Evolutionary conservation across 2,113 vertebrate species (phyloP).

Genomic region (Ceyx margarethae): DNA sequence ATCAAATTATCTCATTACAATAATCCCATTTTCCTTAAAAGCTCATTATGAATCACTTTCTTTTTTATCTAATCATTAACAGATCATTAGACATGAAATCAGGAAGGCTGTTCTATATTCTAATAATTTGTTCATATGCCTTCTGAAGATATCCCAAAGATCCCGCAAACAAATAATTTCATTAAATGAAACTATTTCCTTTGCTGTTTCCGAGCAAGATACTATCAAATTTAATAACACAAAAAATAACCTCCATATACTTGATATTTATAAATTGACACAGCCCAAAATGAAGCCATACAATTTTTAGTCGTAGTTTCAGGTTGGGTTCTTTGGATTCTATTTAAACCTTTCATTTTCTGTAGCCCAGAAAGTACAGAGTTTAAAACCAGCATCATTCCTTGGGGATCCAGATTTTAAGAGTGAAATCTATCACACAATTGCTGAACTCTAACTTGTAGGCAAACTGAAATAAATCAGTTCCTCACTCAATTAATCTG

Average conservation of each 20-base stretch:
- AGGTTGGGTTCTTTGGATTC: not conserved
- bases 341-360: not conserved
- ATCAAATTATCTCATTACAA: not conserved
- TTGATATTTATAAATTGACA: not conserved
- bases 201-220: not conserved
- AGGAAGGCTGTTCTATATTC: constrained; percentile 20
- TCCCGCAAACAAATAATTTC: constrained; percentile 6
- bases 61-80: not conserved
- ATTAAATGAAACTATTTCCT: constrained; percentile 46
- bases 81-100: not conserved
- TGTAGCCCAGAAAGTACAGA: not conserved
- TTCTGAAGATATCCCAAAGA: constrained; percentile 15
- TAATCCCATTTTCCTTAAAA: not conserved
- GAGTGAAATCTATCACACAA: not conserved
- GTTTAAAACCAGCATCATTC: not conserved
- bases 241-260: not conserved
- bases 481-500: not conserved
- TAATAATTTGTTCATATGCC: constrained; percentile 1
- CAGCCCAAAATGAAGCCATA: not conserved
- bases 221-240: constrained; percentile 17
- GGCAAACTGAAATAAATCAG: constrained; percentile 8
- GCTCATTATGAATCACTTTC: not conserved
- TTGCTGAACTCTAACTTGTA: not conserved
- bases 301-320: not conserved
- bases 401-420: not conserved